A percentile compares a stretch with the other conserved stretches of the same genome.
Evolutionary conservation across 2,113 vertebrate species (phyloP).

Genomic region (Poecile atricapillus): DNA sequence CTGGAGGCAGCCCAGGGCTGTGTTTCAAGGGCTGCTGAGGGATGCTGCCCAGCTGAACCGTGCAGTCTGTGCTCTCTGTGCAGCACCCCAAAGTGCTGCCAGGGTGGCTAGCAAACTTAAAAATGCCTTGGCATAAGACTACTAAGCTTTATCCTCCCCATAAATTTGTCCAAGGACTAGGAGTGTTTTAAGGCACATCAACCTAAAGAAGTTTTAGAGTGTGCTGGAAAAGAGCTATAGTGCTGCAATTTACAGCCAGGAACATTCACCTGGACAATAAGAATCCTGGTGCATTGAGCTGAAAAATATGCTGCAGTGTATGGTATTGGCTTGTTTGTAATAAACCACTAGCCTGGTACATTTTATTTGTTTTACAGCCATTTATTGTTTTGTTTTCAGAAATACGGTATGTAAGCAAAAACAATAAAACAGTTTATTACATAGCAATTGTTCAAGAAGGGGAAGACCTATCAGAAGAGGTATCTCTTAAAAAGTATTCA

Average conservation of each 20-base stretch:
- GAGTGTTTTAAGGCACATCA: constrained; percentile 63
- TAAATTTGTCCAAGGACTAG: constrained; percentile 64
- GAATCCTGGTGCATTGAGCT: constrained; percentile 59
- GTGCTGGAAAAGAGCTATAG: constrained; percentile 34
- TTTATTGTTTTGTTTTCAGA: constrained; percentile 64
- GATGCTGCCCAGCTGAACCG: background rate
- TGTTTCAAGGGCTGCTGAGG: background rate
- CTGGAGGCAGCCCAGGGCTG: background rate
- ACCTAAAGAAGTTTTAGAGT: constrained; percentile 57
- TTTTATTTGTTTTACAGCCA: constrained; percentile 64
- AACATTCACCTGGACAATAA: constrained; percentile 64
- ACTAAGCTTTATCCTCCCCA: constrained; percentile 39
- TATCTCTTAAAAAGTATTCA: background rate
- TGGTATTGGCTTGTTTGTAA: constrained; percentile 60
- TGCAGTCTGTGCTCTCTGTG: background rate
- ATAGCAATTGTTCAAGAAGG: constrained; percentile 31
- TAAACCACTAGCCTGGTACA: constrained; percentile 43
- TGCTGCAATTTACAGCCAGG: constrained; percentile 53
- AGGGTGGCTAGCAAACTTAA: constrained; percentile 9
- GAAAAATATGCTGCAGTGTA: constrained; percentile 66
- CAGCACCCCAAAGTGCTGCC: background rate
- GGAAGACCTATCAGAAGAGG: background rate
- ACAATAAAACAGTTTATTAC: constrained; percentile 48
- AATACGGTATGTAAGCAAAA: constrained; percentile 57
- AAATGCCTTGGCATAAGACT: background rate